Evolutionary conservation across 2,797 vertebrate species (phyloP).

Genomic region (Pithecia hirsuta): DNA sequence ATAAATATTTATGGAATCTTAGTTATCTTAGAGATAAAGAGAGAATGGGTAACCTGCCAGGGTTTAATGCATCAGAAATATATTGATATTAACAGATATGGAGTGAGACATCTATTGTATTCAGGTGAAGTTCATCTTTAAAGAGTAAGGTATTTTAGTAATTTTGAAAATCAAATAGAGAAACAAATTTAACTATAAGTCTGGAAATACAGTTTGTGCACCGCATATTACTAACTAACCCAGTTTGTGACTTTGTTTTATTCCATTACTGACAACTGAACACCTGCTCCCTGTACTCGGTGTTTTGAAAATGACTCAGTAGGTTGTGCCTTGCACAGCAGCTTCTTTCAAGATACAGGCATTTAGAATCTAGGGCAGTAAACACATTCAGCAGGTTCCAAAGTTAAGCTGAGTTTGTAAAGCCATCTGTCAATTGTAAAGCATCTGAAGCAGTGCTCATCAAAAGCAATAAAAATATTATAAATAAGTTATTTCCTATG

Average conservation of each 20-base stretch:
- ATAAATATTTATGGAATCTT: neutral
- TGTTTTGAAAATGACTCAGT: constrained; percentile 51
- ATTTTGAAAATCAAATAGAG: constrained; percentile 47
- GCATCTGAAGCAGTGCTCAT: neutral
- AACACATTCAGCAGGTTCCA: neutral
- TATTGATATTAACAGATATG: neutral
- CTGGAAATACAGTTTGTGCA: neutral
- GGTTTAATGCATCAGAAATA: neutral
- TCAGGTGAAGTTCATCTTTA: neutral
- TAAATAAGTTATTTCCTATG: neutral
- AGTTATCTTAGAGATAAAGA: constrained; percentile 7
- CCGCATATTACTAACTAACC: neutral
- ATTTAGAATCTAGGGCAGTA: constrained; percentile 16
- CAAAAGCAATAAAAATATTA: neutral
- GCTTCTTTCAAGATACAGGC: neutral
- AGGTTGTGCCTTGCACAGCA: neutral
- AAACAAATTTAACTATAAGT: constrained; percentile 27
- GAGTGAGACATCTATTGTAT: neutral
- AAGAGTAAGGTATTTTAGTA: neutral
- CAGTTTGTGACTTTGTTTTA: neutral
- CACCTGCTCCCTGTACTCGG: neutral
- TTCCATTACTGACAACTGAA: constrained; percentile 13
- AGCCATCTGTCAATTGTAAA: neutral
- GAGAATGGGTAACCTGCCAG: neutral
- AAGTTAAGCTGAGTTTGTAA: neutral